Evolutionary conservation across 1,140 invertebrate genomes (phyloP).

Genomic region (Heliconius congener): DNA sequence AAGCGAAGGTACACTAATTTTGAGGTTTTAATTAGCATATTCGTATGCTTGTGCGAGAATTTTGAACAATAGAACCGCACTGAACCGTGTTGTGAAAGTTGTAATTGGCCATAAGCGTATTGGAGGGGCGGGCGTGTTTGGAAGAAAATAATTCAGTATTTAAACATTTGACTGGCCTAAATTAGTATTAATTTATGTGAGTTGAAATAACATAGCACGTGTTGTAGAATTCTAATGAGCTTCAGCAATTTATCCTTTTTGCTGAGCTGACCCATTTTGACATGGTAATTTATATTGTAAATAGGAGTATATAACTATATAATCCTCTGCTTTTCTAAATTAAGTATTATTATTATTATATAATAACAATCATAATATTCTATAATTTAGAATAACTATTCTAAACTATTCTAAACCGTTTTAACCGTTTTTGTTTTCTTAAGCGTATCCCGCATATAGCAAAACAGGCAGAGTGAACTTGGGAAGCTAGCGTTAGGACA

Average conservation of each 20-base stretch:
- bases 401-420: no score
- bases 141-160: neutral
- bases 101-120: neutral
- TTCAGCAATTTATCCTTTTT: neutral
- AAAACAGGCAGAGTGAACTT: no score
- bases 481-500: no score
- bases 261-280: neutral
- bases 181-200: slow-evolving; percentile 10
- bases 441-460: no score
- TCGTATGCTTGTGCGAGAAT: neutral
- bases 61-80: slow-evolving; percentile 4
- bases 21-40: slow-evolving; percentile 37
- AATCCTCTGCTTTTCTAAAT: no score
- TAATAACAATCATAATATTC: no score
- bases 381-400: no score
- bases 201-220: neutral
- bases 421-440: no score
- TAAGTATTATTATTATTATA: no score
- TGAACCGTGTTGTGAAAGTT: neutral
- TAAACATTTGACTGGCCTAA: neutral
- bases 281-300: neutral
- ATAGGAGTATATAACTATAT: no score
- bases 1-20: slow-evolving; percentile 28
- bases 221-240: neutral
- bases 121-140: neutral